Evolutionary conservation across 2,888 invertebrate species (phyloP).

Genomic region (Omphaloscelis lunosa): DNA sequence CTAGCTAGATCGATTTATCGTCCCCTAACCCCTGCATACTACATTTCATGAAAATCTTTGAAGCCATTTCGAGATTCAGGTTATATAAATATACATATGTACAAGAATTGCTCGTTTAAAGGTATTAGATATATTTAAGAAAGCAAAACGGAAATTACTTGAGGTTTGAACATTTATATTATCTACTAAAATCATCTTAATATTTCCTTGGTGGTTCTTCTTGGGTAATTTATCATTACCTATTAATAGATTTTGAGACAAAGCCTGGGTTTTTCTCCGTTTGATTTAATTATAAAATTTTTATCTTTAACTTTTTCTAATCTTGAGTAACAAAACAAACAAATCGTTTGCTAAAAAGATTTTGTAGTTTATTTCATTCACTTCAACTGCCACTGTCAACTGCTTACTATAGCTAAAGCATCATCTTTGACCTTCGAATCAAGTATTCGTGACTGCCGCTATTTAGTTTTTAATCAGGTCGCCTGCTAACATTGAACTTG

Average conservation of each 20-base stretch:
- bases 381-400: background rate
- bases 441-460: slow-evolving; percentile 69
- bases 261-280: background rate
- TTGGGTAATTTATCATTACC: background rate
- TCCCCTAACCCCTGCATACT: too few species aligned
- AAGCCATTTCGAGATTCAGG: too few species aligned
- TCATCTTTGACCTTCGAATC: slow-evolving; percentile 49
- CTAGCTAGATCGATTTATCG: too few species aligned
- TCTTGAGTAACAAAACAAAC: background rate
- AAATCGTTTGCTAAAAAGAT: background rate
- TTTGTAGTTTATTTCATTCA: background rate
- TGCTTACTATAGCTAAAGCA: slow-evolving; percentile 7
- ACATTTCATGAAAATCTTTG: too few species aligned
- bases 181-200: too few species aligned
- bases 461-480: slow-evolving; percentile 71
- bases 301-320: background rate
- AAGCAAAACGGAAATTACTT: too few species aligned
- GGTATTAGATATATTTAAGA: too few species aligned
- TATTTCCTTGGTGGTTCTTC: background rate
- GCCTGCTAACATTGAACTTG: slow-evolving; percentile 76
- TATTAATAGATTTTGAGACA: background rate
- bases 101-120: too few species aligned
- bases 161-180: too few species aligned
- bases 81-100: too few species aligned
- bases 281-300: background rate